phyloP scores from a whole-genome alignment of 2,888 invertebrate genomes.

The Polymixis lichenea region DNA sequence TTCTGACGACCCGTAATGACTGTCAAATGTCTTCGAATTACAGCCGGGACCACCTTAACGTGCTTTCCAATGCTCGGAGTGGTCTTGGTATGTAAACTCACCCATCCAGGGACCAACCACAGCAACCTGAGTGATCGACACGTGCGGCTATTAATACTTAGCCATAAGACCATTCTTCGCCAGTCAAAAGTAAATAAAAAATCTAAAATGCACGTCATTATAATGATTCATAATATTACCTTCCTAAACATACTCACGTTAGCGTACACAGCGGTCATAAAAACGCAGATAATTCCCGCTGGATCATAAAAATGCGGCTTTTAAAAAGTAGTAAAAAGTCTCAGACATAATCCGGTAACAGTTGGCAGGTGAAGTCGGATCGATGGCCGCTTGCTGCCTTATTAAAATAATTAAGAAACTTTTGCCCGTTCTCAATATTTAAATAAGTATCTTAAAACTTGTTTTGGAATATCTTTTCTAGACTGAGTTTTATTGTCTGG shows the following conservation, averaged over 20 bases:
- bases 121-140: too few species aligned
- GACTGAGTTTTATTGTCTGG: conserved; percentile 17
- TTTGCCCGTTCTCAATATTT: conserved; percentile 64
- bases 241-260: conserved; percentile 64
- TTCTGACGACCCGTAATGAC: too few species aligned
- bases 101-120: too few species aligned
- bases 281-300: conserved; percentile 73
- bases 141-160: too few species aligned
- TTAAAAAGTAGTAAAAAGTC: conserved; percentile 88
- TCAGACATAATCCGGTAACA: conserved; percentile 81
- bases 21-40: too few species aligned
- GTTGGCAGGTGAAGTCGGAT: conserved; percentile 83
- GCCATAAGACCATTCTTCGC: too few species aligned
- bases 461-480: conserved; percentile 49
- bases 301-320: conserved; percentile 79
- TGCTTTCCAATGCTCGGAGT: too few species aligned
- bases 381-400: conserved; percentile 73
- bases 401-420: conserved; percentile 80
- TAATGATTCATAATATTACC: conserved; percentile 52
- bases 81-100: too few species aligned
- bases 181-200: too few species aligned
- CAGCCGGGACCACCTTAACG: too few species aligned
- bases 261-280: conserved; percentile 71
- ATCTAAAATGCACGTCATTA: neutral
- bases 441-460: conserved; percentile 60